Evolutionary conservation across 37 sponge, comb jelly and placozoan species (phyloP).

Genomic region (Beroe forskalii): DNA sequence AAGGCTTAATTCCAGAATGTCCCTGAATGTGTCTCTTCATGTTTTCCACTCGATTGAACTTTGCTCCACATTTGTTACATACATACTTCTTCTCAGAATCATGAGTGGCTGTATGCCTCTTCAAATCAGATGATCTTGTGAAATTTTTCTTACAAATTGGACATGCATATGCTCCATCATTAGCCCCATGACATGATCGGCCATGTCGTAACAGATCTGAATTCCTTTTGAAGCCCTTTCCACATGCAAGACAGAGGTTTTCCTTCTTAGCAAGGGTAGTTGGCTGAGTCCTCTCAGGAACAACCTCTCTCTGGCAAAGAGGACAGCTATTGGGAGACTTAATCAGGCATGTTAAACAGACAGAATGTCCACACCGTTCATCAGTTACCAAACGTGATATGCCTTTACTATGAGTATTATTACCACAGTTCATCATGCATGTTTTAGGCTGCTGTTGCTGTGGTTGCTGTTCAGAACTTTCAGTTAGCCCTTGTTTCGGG

Average conservation of each 20-base stretch:
- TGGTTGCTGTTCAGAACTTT: neutral
- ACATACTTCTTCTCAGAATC: slow-evolving; percentile 38
- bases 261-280: slow-evolving; percentile 3
- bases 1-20: slow-evolving; percentile 28
- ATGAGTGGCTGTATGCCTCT: slow-evolving; percentile 33
- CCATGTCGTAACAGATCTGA: slow-evolving; percentile 27
- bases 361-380: slow-evolving; percentile 43
- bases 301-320: neutral
- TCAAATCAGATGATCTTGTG: slow-evolving; percentile 26
- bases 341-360: slow-evolving; percentile 16
- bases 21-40: slow-evolving; percentile 16
- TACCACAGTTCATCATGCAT: slow-evolving; percentile 60
- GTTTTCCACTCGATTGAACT: slow-evolving; percentile 51
- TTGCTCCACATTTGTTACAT: slow-evolving; percentile 11
- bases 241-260: neutral
- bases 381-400: slow-evolving; percentile 12
- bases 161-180: slow-evolving; percentile 9
- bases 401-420: slow-evolving; percentile 29
- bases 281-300: neutral
- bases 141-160: slow-evolving; percentile 16
- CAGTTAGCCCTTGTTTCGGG: neutral
- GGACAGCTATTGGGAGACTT: slow-evolving; percentile 55
- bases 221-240: slow-evolving; percentile 19
- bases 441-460: neutral
- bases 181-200: slow-evolving; percentile 17